A percentile compares a stretch with the other conserved stretches of the same genome.
Conservation (phyloP, 2,113 vertebrate species). For the Aleadryas rufinucha region DNA sequence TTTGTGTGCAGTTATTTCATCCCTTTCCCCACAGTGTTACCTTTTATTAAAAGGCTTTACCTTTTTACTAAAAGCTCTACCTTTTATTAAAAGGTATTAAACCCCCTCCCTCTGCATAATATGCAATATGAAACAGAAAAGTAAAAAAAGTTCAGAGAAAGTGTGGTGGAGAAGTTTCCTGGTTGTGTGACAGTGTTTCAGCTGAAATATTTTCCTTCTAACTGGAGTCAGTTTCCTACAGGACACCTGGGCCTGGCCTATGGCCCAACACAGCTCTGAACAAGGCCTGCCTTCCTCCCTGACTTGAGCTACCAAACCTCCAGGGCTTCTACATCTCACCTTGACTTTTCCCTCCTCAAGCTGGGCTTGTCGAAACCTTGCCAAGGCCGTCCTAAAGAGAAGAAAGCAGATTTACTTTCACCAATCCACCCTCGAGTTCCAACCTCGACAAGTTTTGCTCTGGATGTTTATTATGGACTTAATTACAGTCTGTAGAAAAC, state of each 20-base stretch:
- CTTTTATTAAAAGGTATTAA: not conserved
- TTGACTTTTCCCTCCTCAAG: conserved; percentile 94
- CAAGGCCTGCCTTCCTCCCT: fast-evolving
- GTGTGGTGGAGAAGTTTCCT: not conserved
- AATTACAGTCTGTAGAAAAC: not conserved
- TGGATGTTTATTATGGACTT: not conserved
- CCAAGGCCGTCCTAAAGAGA: conserved; percentile 89
- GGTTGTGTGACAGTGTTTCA: not conserved
- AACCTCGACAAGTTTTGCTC: not conserved
- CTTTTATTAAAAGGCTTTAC: not conserved
- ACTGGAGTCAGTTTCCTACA: not conserved
- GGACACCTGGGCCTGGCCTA: fast-evolving
- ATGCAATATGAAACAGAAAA: not conserved
- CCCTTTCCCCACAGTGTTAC: not conserved
- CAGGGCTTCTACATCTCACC: conserved; percentile 64
- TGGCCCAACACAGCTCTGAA: not conserved
- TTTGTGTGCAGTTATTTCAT: not conserved
- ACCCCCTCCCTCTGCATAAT: not conserved
- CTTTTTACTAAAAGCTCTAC: not conserved
- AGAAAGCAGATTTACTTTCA: not conserved
- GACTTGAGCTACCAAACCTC: not conserved
- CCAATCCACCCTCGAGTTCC: not conserved
- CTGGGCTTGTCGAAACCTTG: conserved; percentile 95
- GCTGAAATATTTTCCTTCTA: not conserved
- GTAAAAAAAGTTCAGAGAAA: not conserved